A percentile compares a stretch with the other conserved stretches of the same genome.
Evolutionary conservation across 1,140 invertebrate genomes (phyloP).

Genomic region (Meloidogyne floridensis): DNA sequence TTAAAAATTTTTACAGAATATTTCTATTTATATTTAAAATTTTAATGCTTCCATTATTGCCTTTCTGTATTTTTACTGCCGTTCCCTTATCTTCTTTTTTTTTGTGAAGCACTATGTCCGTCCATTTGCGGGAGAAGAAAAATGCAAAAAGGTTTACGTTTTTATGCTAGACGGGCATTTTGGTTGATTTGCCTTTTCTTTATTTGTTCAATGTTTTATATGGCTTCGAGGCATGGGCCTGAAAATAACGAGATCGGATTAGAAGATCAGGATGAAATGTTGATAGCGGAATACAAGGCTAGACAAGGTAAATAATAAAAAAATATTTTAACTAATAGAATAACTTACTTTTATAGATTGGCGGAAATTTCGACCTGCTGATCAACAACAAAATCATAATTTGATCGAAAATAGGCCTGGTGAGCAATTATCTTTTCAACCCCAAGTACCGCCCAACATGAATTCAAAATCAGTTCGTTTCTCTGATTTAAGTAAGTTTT

Average conservation of each 20-base stretch:
- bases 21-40: neutral
- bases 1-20: neutral
- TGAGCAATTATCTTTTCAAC: slow-evolving; percentile 51
- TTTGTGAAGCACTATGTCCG: neutral
- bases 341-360: neutral
- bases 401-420: slow-evolving; percentile 32
- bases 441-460: slow-evolving; percentile 40
- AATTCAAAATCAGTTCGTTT: slow-evolving; percentile 31
- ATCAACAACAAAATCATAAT: slow-evolving; percentile 1
- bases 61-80: neutral
- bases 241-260: neutral
- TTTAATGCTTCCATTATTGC: neutral
- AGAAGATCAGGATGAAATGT: neutral
- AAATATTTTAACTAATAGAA: neutral
- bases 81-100: neutral
- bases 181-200: slow-evolving; percentile 44
- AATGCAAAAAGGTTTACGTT: slow-evolving; percentile 31
- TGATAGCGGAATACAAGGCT: slow-evolving; percentile 9
- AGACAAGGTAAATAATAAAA: slow-evolving; percentile 18
- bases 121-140: neutral
- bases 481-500: slow-evolving; percentile 42
- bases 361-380: neutral
- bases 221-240: slow-evolving; percentile 40
- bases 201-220: slow-evolving; percentile 50
- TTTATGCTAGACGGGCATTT: slow-evolving; percentile 52